Base-by-base conservation (phyloP, 1,140 invertebrate genomes). In the Fopius arisanus region DNA sequence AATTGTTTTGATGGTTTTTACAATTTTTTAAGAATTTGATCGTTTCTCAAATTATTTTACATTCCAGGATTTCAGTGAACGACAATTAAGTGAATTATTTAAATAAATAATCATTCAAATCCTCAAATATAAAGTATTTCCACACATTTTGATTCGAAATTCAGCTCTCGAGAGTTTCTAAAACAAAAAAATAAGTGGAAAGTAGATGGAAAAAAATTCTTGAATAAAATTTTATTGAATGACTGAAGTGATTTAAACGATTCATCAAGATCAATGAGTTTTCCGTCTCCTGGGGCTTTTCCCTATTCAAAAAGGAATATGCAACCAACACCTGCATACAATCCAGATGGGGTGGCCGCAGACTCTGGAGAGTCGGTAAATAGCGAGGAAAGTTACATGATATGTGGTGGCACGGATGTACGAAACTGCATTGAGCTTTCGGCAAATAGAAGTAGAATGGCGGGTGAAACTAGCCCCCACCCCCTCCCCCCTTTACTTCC, bases 361-460 rank as follows among this genome's bases (percentile, higher is more conserved):
- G 54, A 12, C 54, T 59, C 23, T 59, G 9, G 19, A 48, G 62
- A 65, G 63, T 33, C 26, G 71, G 75, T 81, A 79, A 83, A 78
- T 79, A 78, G 77, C 75, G 80, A 79, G 78, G 73, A 71, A 82
- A 82, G 75, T 82, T 81, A 73, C 72, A 77, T 82, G 80, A 82
- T 81, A 78, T 81, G 79, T 82, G 75, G 76, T 54, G 54, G 73
- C 78, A 67, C 78, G 77, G 79, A 79, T 81, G 79, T 75, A 71
- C 76, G 78, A 78, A 82, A 82, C 77, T 81, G 78, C 79, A 79
- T 79, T 75, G 77, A 72, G 67, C 54, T 68, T 72, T 29, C 31
- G 62, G 29, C 51, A 67, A 67, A 68, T 65, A 68, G 68, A 67
- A 72, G 66, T 54, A 23, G 54, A 51, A 54, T 41, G 33, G 33